Conservation (phyloP, 1,140 invertebrate genomes). For the Helicoverpa armigera region DNA sequence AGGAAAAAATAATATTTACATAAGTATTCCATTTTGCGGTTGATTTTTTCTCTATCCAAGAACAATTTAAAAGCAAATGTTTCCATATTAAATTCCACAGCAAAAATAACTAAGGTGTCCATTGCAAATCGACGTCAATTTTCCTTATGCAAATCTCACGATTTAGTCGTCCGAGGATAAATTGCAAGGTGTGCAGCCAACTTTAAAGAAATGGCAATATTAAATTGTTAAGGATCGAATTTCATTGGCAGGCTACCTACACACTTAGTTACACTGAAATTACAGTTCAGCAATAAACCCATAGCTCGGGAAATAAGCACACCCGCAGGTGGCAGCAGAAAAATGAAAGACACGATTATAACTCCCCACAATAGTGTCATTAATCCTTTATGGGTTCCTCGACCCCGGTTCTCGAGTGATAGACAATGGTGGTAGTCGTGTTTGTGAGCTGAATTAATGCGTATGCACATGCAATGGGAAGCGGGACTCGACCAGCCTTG, state of each 20-base stretch:
- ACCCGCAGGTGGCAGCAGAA: slow-evolving; percentile 64
- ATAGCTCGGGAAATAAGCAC: slow-evolving; percentile 25
- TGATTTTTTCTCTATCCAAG: no score
- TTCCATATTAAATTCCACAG: neutral
- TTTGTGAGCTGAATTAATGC: slow-evolving; percentile 84
- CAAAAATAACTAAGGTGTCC: neutral
- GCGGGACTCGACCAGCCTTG: slow-evolving; percentile 79
- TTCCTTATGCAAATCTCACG: neutral
- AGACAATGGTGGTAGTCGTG: slow-evolving; percentile 83
- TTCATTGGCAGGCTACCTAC: slow-evolving; percentile 28
- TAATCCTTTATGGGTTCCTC: slow-evolving; percentile 82
- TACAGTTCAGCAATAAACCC: slow-evolving; percentile 43
- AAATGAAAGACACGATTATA: slow-evolving; percentile 71
- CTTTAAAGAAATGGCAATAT: slow-evolving; percentile 27
- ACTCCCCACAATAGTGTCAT: slow-evolving; percentile 81
- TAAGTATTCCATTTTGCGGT: no score
- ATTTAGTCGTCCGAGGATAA: neutral
- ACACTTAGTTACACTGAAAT: slow-evolving; percentile 37
- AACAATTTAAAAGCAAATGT: no score
- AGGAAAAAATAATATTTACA: no score
- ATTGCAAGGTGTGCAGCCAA: neutral
- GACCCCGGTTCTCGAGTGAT: slow-evolving; percentile 76
- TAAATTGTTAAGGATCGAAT: slow-evolving; percentile 35
- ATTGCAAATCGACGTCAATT: slow-evolving; percentile 3
- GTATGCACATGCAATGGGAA: slow-evolving; percentile 82